phyloP scores from a whole-genome alignment of 1,140 invertebrate species.

The Ceratina calcarata region DNA sequence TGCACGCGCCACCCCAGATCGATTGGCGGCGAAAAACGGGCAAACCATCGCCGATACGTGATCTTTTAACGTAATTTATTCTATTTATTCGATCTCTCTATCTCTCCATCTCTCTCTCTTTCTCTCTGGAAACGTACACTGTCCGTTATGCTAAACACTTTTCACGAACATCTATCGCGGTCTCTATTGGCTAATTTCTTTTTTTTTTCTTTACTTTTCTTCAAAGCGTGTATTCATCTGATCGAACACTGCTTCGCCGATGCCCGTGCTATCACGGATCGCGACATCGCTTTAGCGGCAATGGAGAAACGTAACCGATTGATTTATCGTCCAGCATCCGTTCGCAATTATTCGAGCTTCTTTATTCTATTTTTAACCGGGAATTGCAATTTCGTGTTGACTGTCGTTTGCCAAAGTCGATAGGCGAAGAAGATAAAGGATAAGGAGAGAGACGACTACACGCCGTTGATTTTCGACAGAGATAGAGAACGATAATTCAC shows the following conservation, averaged over 20 bases:
- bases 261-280: not conserved
- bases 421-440: not conserved
- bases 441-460: not conserved
- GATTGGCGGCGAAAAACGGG: not conserved
- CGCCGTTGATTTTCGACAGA: constrained; percentile 66
- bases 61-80: not conserved
- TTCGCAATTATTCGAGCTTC: too few species aligned
- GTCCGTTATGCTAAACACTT: too few species aligned
- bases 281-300: too few species aligned
- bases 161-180: too few species aligned
- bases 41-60: not conserved
- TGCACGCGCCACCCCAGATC: not conserved
- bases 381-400: constrained; percentile 18
- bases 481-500: constrained; percentile 42
- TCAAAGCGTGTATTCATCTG: too few species aligned
- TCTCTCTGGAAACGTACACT: too few species aligned
- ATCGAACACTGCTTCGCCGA: not conserved
- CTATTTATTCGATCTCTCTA: too few species aligned
- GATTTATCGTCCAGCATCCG: too few species aligned
- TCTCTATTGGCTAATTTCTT: not conserved
- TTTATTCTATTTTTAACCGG: not conserved
- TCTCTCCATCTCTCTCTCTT: too few species aligned
- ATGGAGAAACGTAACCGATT: too few species aligned
- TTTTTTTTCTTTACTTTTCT: not conserved
- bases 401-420: constrained; percentile 32